A percentile compares a stretch with the other conserved stretches of the same genome.
Evolutionary conservation across 2,888 invertebrate genomes (phyloP).

Genomic region (Sturmia bella): DNA sequence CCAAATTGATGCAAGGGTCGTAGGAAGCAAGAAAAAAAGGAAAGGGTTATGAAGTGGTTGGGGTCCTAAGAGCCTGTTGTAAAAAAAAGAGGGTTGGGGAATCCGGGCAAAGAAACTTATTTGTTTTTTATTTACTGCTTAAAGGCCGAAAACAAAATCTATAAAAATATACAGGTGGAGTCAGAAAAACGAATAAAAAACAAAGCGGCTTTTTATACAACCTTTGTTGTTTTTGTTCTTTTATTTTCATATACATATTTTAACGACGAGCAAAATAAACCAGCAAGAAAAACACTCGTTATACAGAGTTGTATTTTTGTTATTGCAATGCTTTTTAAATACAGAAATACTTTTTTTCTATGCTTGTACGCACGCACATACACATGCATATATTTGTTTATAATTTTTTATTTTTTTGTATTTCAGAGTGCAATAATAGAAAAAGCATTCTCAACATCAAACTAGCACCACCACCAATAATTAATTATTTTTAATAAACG

Average conservation of each 20-base stretch:
- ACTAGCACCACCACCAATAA: constrained; percentile 59
- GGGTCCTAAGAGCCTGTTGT: constrained; percentile 24
- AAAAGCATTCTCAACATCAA: constrained; percentile 38
- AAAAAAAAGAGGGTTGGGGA: constrained; percentile 33
- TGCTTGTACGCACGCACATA: constrained; percentile 61
- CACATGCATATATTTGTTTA: constrained; percentile 62
- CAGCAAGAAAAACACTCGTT: constrained; percentile 61
- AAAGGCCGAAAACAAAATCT: constrained; percentile 61
- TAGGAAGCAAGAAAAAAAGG: constrained; percentile 1
- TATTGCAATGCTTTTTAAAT: background rate
- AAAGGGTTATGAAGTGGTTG: constrained; percentile 12
- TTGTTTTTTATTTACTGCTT: constrained; percentile 56
- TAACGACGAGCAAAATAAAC: constrained; percentile 64
- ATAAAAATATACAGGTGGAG: constrained; percentile 68
- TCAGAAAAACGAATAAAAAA: constrained; percentile 71
- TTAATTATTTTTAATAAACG: constrained; percentile 30
- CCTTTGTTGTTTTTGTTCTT: constrained; percentile 54
- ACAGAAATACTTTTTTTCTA: constrained; percentile 33
- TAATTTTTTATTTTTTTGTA: constrained; percentile 72
- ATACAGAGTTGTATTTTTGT: constrained; percentile 61
- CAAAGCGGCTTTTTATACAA: constrained; percentile 78
- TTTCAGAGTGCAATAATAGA: constrained; percentile 56
- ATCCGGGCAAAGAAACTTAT: constrained; percentile 40
- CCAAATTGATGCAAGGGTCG: constrained; percentile 47
- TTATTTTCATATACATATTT: constrained; percentile 46